Percentiles rank a stretch among this genome's conserved stretches.
Evolutionary conservation across 2,797 vertebrate species (phyloP).

Genomic region (Myoxocephalus aenaeus): DNA sequence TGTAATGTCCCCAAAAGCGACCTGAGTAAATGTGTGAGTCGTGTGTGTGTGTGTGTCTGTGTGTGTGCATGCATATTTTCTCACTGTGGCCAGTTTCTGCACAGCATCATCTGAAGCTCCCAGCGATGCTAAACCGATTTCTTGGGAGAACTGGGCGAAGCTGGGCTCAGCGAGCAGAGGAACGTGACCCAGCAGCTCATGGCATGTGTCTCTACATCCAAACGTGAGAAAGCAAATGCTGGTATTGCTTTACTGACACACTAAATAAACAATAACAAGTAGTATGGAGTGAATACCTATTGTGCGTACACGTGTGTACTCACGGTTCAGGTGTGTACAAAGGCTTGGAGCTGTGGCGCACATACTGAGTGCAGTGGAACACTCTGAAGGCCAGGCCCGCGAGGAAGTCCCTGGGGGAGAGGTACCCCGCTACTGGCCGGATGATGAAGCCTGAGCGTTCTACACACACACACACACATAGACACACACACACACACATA

Average conservation of each 20-base stretch:
- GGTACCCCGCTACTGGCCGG: constrained; percentile 92
- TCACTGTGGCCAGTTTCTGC: constrained; percentile 90
- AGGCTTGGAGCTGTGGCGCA: constrained; percentile 93
- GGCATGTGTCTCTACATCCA: constrained; percentile 88
- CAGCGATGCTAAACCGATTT: constrained; percentile 91
- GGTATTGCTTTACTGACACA: neutral
- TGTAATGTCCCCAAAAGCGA: neutral
- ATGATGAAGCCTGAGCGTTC: constrained; percentile 92
- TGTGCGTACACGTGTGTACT: constrained; percentile 47
- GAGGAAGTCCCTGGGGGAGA: constrained; percentile 94
- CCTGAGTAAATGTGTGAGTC: neutral
- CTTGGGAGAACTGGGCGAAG: constrained; percentile 94
- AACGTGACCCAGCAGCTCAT: constrained; percentile 92
- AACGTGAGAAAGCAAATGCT: neutral
- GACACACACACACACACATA: constrained; percentile 29
- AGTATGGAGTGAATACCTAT: neutral
- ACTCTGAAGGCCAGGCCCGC: constrained; percentile 95
- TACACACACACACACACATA: constrained; percentile 64
- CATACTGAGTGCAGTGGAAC: constrained; percentile 96
- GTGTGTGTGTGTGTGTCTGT: neutral
- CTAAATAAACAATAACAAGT: neutral
- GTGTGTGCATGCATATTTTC: constrained; percentile 12
- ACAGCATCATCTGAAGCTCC: constrained; percentile 91
- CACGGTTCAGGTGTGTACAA: constrained; percentile 95
- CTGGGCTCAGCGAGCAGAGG: constrained; percentile 92